A percentile compares a stretch with the other conserved stretches of the same genome.
Conservation (phyloP, 2,888 invertebrate species). For the Agonopterix arenella region DNA sequence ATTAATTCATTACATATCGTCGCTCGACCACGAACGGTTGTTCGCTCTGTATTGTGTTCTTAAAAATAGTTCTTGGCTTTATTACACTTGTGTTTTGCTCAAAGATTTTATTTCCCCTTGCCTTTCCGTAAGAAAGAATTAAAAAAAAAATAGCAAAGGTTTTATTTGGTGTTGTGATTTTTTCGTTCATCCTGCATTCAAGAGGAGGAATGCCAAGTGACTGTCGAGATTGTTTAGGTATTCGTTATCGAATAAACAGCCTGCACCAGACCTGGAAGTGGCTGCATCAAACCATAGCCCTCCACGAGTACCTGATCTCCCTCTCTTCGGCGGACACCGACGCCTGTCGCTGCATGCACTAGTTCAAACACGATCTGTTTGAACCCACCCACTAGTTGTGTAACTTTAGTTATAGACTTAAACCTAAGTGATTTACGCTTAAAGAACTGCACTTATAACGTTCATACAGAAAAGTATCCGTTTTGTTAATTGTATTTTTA, state of each 20-base stretch:
- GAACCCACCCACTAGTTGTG: constrained; percentile 32
- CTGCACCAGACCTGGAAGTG: constrained; percentile 97
- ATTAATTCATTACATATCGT: constrained; percentile 51
- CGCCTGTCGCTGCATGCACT: constrained; percentile 47
- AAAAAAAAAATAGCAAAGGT: constrained; percentile 9
- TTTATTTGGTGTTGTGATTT: constrained; percentile 53
- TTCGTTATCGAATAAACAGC: constrained; percentile 91
- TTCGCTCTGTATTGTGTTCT: constrained; percentile 11
- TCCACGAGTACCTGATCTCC: constrained; percentile 91
- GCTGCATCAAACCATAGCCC: constrained; percentile 92
- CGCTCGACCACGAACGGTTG: constrained; percentile 36
- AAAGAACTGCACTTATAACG: constrained; percentile 39
- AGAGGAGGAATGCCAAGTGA: constrained; percentile 80
- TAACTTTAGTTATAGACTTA: constrained; percentile 24
- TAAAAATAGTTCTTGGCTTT: background rate
- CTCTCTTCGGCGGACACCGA: constrained; percentile 86
- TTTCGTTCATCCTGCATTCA: constrained; percentile 66
- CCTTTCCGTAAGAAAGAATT: background rate
- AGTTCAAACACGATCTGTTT: constrained; percentile 35
- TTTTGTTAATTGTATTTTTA: constrained; percentile 24
- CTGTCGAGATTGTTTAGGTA: constrained; percentile 90
- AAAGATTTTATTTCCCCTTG: background rate
- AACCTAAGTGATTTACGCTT: constrained; percentile 45
- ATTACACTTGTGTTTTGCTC: background rate
- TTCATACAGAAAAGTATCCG: constrained; percentile 73